Evolutionary conservation across 1,140 invertebrate species (phyloP), one percentile per base, ranked within the genome.

Genomic region (Brachionus paranguensis): DNA sequence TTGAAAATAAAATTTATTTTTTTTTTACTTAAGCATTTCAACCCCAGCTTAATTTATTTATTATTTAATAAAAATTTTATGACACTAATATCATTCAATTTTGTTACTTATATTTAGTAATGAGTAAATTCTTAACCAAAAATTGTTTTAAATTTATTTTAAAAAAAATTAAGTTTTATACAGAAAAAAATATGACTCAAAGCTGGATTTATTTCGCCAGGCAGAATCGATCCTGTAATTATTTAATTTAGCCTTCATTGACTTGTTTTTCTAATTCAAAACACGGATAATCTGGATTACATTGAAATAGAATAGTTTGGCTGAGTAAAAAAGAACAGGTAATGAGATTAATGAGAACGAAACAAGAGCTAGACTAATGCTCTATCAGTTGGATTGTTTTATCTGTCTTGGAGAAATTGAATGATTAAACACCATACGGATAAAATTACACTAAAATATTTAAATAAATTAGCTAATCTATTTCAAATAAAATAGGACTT

Each of bases 381-480:
- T 33, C 6, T 76, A 76, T 76, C 72, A 76, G 72, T 50, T 76
- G 72, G 45, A 76, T 74, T 43, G 17, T 43, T 74, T 74, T 43
- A 74, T 43, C 33, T 74, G 47, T 47, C 24, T 27, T 12, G 20
- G 20, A 74, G 33, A 74, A 76, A 50, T 50, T 47, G 72, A 50
- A 37, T 76, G 72, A 76, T 76, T 76, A 47, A 76, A 27, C 47
- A 14, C 12, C 72, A 27, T 29, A 50, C 20, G 43, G 43, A 47
- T 24, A 76, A 72, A 72, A 72, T 72, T 72, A 72, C 7, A 72
- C 68, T 41, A n/a, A 72, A 72, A 72, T 72, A 72, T 72, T 72
- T 72, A 72, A 72, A 72, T 72, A n/a, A 72, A 72, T 72, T 37
- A 72, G 68, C 68, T 72, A 72, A 72, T 72, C 68, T 72, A 72